Base-by-base conservation (phyloP, 2,113 vertebrate genomes). In the Myotis davidii region DNA sequence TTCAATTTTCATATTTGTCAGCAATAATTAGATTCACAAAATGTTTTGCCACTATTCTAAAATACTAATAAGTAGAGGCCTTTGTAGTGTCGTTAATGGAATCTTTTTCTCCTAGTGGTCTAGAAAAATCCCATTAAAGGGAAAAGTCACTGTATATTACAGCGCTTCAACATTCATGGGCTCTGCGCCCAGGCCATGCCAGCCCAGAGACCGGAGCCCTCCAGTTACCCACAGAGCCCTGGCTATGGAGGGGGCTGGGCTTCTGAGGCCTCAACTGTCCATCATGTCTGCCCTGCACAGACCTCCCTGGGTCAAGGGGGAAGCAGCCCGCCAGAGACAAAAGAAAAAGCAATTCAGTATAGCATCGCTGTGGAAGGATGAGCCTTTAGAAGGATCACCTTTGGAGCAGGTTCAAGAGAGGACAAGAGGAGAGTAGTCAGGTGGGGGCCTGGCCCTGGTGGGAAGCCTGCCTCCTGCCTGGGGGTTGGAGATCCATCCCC, bases 1-100 rank as follows among this genome's bases (percentile, higher is more conserved):
- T 99, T 98, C 98, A 98, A 98, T 98, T 98, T 99, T 99, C 98
- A 98, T 98, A 98, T 99, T 99, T 99, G 98, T 98, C 98, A 98
- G 98, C 98, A 98, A 98, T 99, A 99, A 98, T 98, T 98, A 99
- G 98, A 98, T 98, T 98, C 98, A 98, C 98, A 97, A 89, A 98
- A 98, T 98, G 98, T 98, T 98, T 98, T 97, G 97, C 98, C 94
- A 83, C 97, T 97, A 97, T 98, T 98, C 97, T 97, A 98, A 98
- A 98, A 98, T 98, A 98, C 98, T 98, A 98, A 99, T 98, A 98
- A 98, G 98, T 96, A 98, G 97, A 94, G 96, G 98, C 97, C 98
- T 98, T 98, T 98, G 98, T 98, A 98, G 97, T 98, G 96, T 96
- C 96, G 97, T 97, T 98, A 98, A 98, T 98, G 98, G 98, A 98